phyloP scores from a whole-genome alignment of 2,113 vertebrate genomes.

The Tonatia bakeri region DNA sequence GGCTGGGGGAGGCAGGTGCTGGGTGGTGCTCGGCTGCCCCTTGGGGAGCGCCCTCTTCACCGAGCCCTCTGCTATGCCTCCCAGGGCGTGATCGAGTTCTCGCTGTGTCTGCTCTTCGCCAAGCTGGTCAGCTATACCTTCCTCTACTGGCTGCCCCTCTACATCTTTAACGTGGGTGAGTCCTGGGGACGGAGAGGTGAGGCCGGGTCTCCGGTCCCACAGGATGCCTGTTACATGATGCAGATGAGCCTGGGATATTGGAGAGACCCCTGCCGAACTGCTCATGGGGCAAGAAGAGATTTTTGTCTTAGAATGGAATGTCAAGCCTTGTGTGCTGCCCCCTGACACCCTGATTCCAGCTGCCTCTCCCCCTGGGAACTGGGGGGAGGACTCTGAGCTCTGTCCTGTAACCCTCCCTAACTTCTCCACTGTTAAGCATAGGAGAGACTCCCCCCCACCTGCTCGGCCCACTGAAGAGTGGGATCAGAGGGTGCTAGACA shows the following conservation, averaged over 20 bases:
- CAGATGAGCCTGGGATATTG: background rate
- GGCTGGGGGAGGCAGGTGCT: background rate
- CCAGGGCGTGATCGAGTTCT: conserved; percentile 97
- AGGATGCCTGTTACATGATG: accelerated
- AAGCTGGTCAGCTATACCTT: conserved; percentile 99
- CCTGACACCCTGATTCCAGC: background rate
- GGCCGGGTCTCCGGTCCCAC: background rate
- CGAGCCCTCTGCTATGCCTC: background rate
- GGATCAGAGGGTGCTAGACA: background rate
- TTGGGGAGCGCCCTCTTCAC: background rate
- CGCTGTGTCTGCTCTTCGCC: conserved; percentile 95
- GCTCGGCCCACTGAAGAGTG: background rate
- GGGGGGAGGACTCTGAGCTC: background rate
- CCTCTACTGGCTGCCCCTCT: conserved; percentile 97
- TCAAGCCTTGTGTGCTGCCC: background rate
- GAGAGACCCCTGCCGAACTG: background rate
- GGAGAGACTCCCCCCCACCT: background rate
- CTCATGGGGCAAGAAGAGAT: background rate
- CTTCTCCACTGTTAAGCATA: background rate
- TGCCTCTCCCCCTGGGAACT: background rate
- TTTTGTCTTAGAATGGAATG: background rate
- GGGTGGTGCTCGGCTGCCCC: background rate
- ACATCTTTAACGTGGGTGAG: conserved; percentile 95
- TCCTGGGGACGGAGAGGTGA: background rate
- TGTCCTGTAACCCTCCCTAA: background rate